A percentile compares a stretch with the other conserved stretches of the same genome.
Evolutionary conservation across 2,113 vertebrate species (phyloP).

Genomic region (Motacilla tschutschensis): DNA sequence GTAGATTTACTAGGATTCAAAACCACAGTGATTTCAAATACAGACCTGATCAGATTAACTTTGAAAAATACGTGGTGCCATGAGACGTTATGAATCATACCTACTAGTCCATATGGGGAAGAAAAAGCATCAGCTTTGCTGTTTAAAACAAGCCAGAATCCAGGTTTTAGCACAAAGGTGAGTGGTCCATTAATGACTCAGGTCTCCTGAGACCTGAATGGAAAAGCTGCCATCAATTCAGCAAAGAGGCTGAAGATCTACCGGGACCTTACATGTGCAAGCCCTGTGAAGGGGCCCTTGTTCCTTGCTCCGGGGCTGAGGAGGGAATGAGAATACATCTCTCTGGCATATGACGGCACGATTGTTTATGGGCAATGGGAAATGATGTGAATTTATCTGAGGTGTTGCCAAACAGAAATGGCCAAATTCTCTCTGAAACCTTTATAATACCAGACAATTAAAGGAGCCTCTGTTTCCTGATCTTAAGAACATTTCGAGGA

Average conservation of each 20-base stretch:
- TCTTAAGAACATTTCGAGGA: neutral
- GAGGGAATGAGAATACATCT: neutral
- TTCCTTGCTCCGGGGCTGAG: neutral
- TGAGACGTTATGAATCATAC: neutral
- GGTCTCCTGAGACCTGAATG: neutral
- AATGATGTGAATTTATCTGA: neutral
- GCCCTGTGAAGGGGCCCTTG: neutral
- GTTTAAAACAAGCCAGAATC: neutral
- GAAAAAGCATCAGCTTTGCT: neutral
- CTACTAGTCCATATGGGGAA: neutral
- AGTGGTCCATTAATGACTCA: neutral
- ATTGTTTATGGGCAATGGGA: neutral
- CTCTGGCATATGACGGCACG: rapidly evolving
- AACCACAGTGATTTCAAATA: neutral
- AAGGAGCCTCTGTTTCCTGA: neutral
- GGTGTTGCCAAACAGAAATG: neutral
- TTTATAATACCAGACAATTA: neutral
- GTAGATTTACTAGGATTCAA: constrained; percentile 15
- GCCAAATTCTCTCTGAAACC: neutral
- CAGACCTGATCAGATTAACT: neutral
- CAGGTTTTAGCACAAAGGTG: neutral
- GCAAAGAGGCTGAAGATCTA: neutral
- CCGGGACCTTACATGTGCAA: neutral
- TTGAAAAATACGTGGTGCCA: neutral
- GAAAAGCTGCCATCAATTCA: neutral